These are phyloP conservation scores for Pseudorectes ferrugineus DNA, from an alignment of 2,113 vertebrate species.

Conservation along the genomic window DNA sequence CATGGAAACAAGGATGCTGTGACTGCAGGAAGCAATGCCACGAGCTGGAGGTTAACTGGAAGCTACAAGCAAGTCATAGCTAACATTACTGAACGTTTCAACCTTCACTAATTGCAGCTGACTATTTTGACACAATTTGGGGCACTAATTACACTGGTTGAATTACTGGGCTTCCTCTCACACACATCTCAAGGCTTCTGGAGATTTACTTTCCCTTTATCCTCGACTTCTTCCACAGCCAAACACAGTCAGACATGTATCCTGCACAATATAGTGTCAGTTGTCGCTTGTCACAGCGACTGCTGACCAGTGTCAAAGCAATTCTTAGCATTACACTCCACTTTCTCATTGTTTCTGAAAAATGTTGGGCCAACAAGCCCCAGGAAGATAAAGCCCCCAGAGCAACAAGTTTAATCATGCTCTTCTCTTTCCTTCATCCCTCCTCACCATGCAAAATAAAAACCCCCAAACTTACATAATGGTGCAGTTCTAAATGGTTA, in stretches of 20 bases:
- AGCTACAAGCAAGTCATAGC: not conserved
- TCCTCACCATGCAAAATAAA: not conserved
- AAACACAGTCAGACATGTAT: rapidly evolving
- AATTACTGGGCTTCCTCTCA: not conserved
- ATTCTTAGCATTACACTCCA: not conserved
- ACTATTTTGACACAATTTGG: not conserved
- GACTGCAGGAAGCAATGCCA: not conserved
- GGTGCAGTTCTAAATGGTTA: not conserved
- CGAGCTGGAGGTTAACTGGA: not conserved
- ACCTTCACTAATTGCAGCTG: not conserved
- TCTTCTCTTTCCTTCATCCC: not conserved
- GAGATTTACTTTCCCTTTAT: not conserved
- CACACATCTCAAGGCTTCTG: not conserved
- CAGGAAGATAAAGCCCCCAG: not conserved
- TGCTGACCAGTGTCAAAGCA: not conserved
- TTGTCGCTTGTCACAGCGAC: not conserved
- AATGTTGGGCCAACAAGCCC: not conserved
- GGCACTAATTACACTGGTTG: not conserved
- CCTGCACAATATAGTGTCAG: not conserved
- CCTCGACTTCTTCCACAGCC: not conserved
- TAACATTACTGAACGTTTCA: not conserved
- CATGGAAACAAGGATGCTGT: not conserved
- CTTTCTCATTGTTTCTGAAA: not conserved
- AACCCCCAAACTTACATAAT: not conserved
- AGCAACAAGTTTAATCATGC: rapidly evolving